Evolutionary conservation across 2,888 invertebrate genomes (phyloP), one percentile per base, ranked within the genome.

Genomic region (Cerceris rybyensis): DNA sequence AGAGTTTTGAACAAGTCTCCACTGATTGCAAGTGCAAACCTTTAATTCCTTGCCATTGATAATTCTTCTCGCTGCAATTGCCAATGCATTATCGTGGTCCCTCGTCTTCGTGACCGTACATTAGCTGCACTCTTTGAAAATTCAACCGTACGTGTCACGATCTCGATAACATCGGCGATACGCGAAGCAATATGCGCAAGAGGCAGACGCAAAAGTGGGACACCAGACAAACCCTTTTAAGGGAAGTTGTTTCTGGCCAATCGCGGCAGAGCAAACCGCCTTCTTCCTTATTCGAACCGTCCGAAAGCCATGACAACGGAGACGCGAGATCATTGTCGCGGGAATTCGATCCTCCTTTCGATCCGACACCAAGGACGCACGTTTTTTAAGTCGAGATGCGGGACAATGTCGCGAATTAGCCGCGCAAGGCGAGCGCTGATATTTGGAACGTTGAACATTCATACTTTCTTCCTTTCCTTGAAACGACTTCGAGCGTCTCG

Each of bases 141-240:
- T 43, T n/a, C 50, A 60, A 17, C 54, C 50, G 16, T 17, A 9
- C 43, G 9, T 59, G 46, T 41, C 13, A 11, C 60, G 55, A 72
- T 55, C 55, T 54, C 42, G 39, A 55, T 61, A 46, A 13, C 66
- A 43, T 17, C 42, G 66, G 9, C 43, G 42, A 55, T n/a, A n/a
- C 6, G 7, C 39, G 54, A 39, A 61, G 41, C 5, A 41, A 58
- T 42, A n/a, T 58, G 55, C 6, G 54, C 65, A n/a, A 54, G 59
- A 60, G 65, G 39, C 42, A 41, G 42, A 14, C 11, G 7, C 54
- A 63, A 79, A 90, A 89, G 83, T 90, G 80, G 88, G 84, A 85
- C 89, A 81, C 83, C 80, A 88, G 88, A 86, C 88, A 86, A 83
- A 78, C 72, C 90, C 90, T 88, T 90, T 86, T 90, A 90, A 58